These are phyloP conservation scores for Sycophila sp. DNA, from an alignment of 1,140 invertebrate species.

Conservation along the genomic window DNA sequence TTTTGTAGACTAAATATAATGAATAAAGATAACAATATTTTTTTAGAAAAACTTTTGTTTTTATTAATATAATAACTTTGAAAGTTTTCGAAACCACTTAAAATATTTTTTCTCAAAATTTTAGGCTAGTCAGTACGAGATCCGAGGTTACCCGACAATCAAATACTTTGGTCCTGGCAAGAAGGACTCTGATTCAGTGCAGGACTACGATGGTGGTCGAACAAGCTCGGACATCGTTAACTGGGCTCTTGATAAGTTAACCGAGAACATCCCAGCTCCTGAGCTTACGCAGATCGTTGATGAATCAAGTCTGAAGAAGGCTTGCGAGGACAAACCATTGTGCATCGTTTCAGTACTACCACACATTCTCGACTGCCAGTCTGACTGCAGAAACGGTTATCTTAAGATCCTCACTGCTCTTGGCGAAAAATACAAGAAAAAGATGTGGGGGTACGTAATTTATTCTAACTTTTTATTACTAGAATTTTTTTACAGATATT, in stretches of 20 bases:
- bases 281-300: slow-evolving; percentile 78
- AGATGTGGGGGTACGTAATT: slow-evolving; percentile 92
- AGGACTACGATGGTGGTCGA: slow-evolving; percentile 91
- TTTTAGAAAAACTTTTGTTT: background rate
- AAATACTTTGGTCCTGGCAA: slow-evolving; percentile 91
- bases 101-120: slow-evolving; percentile 2
- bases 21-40: background rate
- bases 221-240: slow-evolving; percentile 90
- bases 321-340: slow-evolving; percentile 87
- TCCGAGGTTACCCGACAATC: slow-evolving; percentile 97
- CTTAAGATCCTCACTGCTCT: slow-evolving; percentile 79
- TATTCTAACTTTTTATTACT: too few relatives aligned
- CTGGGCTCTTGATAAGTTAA: slow-evolving; percentile 88
- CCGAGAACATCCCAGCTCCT: slow-evolving; percentile 88
- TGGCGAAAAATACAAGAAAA: slow-evolving; percentile 94
- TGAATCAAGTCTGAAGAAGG: slow-evolving; percentile 74
- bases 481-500: background rate
- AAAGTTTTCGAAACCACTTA: background rate
- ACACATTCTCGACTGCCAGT: slow-evolving; percentile 97
- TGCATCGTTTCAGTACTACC: slow-evolving; percentile 96
- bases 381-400: slow-evolving; percentile 92
- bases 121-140: slow-evolving; percentile 76
- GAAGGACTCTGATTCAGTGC: slow-evolving; percentile 76
- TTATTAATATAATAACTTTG: background rate
- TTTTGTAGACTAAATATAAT: background rate